A percentile compares a stretch with the other conserved stretches of the same genome.
These are phyloP conservation scores for Bombus breviceps DNA, from an alignment of 1,140 invertebrate species.

Conservation along the genomic window DNA sequence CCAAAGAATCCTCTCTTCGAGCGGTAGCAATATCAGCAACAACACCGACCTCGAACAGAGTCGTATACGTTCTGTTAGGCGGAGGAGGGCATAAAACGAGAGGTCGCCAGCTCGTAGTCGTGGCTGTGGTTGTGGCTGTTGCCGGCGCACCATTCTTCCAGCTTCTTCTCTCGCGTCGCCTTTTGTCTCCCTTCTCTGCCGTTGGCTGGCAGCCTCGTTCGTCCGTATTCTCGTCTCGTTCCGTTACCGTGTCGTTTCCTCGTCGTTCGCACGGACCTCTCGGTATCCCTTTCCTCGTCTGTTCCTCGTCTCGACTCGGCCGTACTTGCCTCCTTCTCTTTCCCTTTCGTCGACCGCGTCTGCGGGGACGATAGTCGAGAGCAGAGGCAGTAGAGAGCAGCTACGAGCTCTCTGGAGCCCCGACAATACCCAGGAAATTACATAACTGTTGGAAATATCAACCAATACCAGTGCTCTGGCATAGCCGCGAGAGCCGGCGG, in stretches of 20 bases:
- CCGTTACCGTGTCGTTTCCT: constrained; percentile 17
- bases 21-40: neutral
- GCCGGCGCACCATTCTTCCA: constrained; percentile 5
- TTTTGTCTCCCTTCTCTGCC: constrained; percentile 25
- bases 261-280: neutral
- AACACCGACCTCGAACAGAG: constrained; percentile 18
- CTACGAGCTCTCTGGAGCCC: constrained; percentile 62
- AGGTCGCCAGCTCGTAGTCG: constrained; percentile 42
- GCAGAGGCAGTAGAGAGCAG: constrained; percentile 68
- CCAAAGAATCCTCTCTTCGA: neutral
- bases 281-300: neutral
- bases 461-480: constrained; percentile 79
- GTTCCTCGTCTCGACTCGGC: neutral
- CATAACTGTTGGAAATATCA: constrained; percentile 84
- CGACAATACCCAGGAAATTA: constrained; percentile 83
- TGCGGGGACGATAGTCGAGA: constrained; percentile 78
- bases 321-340: constrained; percentile 23
- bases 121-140: neutral
- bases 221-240: constrained; percentile 32
- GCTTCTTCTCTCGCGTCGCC: constrained; percentile 25
- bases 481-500: constrained; percentile 59
- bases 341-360: constrained; percentile 67
- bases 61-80: constrained; percentile 6
- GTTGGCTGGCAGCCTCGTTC: neutral
- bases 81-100: constrained; percentile 19